Conservation (phyloP, 2,797 vertebrate genomes). For the Neostethus bicornis region DNA sequence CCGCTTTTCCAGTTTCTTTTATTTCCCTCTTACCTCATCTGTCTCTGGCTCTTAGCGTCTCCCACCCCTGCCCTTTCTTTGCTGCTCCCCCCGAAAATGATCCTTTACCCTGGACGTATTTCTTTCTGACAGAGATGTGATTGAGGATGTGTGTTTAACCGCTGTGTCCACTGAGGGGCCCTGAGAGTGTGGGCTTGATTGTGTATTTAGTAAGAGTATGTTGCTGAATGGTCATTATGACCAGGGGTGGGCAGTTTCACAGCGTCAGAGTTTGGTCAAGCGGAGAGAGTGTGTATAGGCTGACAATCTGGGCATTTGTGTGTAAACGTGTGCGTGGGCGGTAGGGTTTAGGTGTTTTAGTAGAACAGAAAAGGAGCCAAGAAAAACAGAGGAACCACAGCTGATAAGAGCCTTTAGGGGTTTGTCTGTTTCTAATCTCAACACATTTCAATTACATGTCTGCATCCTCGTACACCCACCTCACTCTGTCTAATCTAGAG, state of each 20-base stretch:
- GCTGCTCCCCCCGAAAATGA: conserved; percentile 29
- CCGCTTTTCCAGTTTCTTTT: conserved; percentile 18
- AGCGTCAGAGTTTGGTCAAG: conserved; percentile 57
- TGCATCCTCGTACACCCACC: conserved; percentile 47
- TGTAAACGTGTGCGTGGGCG: conserved; percentile 31
- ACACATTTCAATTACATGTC: conserved; percentile 44
- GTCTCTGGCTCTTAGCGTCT: conserved; percentile 8
- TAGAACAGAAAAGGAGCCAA: conserved; percentile 56
- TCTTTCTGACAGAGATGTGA: conserved; percentile 74
- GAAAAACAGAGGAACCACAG: conserved; percentile 61
- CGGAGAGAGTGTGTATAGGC: conserved; percentile 34
- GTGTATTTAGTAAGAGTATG: conserved; percentile 59
- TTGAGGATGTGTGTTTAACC: conserved; percentile 80
- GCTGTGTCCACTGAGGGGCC: conserved; percentile 72
- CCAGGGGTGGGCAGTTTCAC: conserved; percentile 50
- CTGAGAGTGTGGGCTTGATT: conserved; percentile 58
- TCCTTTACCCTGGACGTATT: conserved; percentile 63
- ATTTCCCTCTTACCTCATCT: conserved; percentile 6
- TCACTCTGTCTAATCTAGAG: conserved; percentile 44
- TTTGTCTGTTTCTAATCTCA: conserved; percentile 71
- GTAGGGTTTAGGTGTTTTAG: conserved; percentile 48
- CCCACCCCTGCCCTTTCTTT: conserved; percentile 9
- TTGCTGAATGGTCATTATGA: conserved; percentile 53
- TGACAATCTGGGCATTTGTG: conserved; percentile 7
- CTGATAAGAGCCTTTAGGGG: conserved; percentile 70